These are phyloP conservation scores for Platyscapa corneri DNA, from an alignment of 1,140 invertebrate species.

Conservation along the genomic window DNA sequence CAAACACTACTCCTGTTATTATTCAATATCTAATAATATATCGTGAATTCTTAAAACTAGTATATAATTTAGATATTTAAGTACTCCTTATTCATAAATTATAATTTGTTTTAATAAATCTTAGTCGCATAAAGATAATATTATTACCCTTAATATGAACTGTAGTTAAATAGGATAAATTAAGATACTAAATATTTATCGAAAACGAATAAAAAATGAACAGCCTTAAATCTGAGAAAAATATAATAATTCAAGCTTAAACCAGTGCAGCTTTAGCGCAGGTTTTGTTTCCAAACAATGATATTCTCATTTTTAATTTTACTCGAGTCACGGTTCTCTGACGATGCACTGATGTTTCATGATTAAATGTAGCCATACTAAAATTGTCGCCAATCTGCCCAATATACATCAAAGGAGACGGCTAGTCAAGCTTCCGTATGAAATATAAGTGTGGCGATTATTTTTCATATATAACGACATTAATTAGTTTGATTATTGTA, in stretches of 20 bases:
- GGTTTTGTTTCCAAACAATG: not conserved
- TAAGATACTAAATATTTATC: not conserved
- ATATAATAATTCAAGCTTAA: not conserved
- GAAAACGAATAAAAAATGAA: no score
- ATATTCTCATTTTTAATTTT: not conserved
- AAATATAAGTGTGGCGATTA: not conserved
- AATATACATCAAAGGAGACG: not conserved
- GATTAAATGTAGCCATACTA: not conserved
- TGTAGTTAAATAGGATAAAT: not conserved
- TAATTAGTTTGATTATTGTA: not conserved
- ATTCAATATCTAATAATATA: no score
- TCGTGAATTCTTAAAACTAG: no score
- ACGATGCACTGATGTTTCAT: not conserved
- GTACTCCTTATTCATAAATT: not conserved
- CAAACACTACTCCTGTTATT: not conserved
- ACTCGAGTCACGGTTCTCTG: not conserved
- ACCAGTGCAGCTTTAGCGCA: no score
- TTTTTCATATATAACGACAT: not conserved
- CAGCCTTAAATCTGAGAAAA: not conserved
- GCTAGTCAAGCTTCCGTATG: not conserved
- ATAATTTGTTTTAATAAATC: not conserved
- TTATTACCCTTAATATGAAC: not conserved
- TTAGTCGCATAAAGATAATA: not conserved
- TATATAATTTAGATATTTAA: not conserved
- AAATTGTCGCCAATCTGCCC: not conserved